Percentiles rank a stretch among this genome's conserved stretches.
Conservation (phyloP, 1,140 invertebrate genomes). For the Drosophila jambulina region DNA sequence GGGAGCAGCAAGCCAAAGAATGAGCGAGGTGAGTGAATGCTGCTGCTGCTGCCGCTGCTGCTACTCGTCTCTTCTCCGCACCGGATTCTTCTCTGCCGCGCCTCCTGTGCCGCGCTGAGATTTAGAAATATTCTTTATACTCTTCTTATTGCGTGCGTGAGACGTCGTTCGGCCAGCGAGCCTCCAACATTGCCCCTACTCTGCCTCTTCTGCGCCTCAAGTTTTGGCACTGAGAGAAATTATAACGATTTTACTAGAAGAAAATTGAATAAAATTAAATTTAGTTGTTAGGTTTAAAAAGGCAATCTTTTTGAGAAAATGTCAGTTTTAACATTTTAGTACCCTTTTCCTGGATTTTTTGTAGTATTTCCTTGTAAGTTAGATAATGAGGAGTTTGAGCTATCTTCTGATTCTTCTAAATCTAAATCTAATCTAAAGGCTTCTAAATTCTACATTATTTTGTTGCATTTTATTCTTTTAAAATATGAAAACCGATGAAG, state of each 20-base stretch:
- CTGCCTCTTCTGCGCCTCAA: slow-evolving; percentile 11
- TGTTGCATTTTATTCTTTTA: no score
- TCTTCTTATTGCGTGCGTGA: slow-evolving; percentile 66
- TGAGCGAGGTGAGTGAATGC: slow-evolving; percentile 27
- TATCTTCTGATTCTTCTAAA: no score
- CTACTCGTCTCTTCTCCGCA: slow-evolving; percentile 4
- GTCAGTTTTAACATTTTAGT: no score
- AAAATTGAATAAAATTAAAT: background rate
- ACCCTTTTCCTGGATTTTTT: no score
- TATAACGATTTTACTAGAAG: background rate
- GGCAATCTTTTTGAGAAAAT: no score
- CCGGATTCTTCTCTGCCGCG: slow-evolving; percentile 37
- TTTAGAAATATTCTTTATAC: slow-evolving; percentile 78
- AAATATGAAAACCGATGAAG: no score
- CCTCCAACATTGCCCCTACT: background rate
- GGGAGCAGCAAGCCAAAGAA: slow-evolving; percentile 16
- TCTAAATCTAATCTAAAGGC: no score
- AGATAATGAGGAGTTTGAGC: no score
- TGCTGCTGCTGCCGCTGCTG: slow-evolving; percentile 9
- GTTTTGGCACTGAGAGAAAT: slow-evolving; percentile 11
- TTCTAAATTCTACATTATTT: no score
- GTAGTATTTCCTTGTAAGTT: no score
- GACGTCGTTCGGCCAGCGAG: slow-evolving; percentile 14
- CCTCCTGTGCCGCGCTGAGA: slow-evolving; percentile 62
- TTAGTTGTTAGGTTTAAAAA: no score